Base-by-base conservation (phyloP, 37 sponge, comb jelly and placozoan genomes). In the Halichondria panicea region DNA sequence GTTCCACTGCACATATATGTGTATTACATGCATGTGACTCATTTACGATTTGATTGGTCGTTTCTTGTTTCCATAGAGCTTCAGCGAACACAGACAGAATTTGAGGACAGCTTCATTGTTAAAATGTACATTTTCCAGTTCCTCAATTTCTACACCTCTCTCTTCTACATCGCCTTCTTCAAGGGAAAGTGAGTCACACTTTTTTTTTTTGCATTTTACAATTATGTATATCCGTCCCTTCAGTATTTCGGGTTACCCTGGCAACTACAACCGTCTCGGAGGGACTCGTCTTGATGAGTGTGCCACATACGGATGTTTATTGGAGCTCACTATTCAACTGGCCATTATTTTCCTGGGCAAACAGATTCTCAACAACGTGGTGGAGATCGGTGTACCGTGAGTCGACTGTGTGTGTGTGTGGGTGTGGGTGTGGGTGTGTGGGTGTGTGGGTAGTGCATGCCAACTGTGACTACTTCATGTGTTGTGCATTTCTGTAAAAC, bases 71-170 rank as follows among this genome's bases (percentile, higher is more conserved):
- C 32, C 54, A 3, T 78, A 93, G 99, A 98, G 53, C 71, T 95
- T 56, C 99, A 95, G 71, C 86, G 99, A 30, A 98, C 99, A 6
- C 93, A 87, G 44, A 95, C 96, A 31, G 94, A 98, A 31, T 91
- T 84, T 79, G 99, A 98, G n/a, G 99, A 98, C 87, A 82, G 73
- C 38, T 93, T 95, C 82, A 96, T 90, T 41, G 71, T 77, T 66
- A 98, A 98, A 56, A 82, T 98, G 88, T 97, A 91, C 80, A 67
- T 95, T 55, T 95, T 95, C 71, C 96, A 94, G 66, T 95, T 91
- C 66, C 77, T 91, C 72, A 95, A 95, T 86, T 95, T 81, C 71
- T 95, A 95, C 83, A 22, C 95, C 35, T 91, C 88, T 50, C 53
- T 95, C 60, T 91, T 95, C 80, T 95, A 95, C 83, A 88, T 95